Conservation (phyloP, 1,140 invertebrate species). For the Papilio xuthus region DNA sequence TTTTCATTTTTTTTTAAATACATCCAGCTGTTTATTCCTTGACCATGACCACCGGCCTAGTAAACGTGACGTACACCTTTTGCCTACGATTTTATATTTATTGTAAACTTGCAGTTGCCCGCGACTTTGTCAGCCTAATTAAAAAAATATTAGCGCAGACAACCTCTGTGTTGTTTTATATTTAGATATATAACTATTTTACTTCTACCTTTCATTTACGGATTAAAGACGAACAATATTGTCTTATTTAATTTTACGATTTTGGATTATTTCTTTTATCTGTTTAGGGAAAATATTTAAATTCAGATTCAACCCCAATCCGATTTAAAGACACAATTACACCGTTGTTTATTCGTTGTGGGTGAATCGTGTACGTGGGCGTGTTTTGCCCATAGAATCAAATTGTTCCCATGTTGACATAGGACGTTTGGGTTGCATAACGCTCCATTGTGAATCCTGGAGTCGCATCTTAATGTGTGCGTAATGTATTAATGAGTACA, state of each 20-base stretch:
- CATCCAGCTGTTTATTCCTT: not conserved
- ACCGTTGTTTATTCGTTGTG: not conserved
- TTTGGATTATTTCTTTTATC: not conserved
- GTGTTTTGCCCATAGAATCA: constrained; percentile 42
- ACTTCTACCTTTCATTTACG: too few species aligned
- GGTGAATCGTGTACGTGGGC: not conserved
- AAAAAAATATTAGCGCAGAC: too few species aligned
- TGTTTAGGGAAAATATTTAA: not conserved
- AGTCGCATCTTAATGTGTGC: constrained; percentile 64
- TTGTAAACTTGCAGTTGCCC: not conserved
- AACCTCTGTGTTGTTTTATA: too few species aligned
- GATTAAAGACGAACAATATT: too few species aligned
- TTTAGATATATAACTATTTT: too few species aligned
- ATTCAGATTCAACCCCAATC: not conserved
- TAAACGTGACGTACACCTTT: constrained; percentile 15
- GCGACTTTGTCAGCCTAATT: too few species aligned
- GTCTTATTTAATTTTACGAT: not conserved
- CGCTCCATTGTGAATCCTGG: constrained; percentile 48
- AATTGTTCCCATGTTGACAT: constrained; percentile 57
- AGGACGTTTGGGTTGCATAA: constrained; percentile 52
- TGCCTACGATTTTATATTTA: not conserved
- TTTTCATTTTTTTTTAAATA: not conserved
- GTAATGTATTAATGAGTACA: constrained; percentile 67
- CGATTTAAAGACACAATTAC: constrained; percentile 4
- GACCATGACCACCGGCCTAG: constrained; percentile 15